These are phyloP conservation scores for Atta colombica DNA, from an alignment of 1,140 invertebrate genomes.

Conservation along the genomic window DNA sequence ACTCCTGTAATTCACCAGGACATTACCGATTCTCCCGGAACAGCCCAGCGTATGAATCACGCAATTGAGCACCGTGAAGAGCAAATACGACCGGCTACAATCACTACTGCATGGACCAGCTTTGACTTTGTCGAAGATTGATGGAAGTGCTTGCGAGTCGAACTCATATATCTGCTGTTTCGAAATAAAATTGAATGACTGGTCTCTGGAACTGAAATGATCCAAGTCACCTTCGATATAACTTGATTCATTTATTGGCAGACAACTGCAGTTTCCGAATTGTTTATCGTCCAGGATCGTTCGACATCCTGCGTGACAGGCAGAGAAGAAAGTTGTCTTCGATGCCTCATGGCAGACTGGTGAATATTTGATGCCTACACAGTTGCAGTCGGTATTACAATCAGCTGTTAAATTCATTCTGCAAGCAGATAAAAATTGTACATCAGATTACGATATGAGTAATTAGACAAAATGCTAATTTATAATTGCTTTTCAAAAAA, in stretches of 20 bases:
- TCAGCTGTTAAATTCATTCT: constrained; percentile 86
- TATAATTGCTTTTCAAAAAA: neutral
- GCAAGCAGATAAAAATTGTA: constrained; percentile 43
- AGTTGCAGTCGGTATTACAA: constrained; percentile 88
- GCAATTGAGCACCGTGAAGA: constrained; percentile 86
- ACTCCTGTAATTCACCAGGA: constrained; percentile 88
- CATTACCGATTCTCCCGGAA: constrained; percentile 89
- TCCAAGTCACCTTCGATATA: neutral
- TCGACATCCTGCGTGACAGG: constrained; percentile 89
- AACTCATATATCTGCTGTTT: constrained; percentile 16
- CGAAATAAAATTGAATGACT: neutral
- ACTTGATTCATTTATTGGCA: constrained; percentile 23
- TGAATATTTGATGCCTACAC: constrained; percentile 87
- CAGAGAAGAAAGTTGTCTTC: constrained; percentile 88
- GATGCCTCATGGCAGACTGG: constrained; percentile 88
- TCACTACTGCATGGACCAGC: constrained; percentile 87
- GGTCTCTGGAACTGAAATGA: constrained; percentile 3
- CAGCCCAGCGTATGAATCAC: constrained; percentile 87
- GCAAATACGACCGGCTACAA: constrained; percentile 85
- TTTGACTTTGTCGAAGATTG: constrained; percentile 77
- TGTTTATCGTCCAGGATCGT: constrained; percentile 78
- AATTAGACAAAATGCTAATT: neutral
- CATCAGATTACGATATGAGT: neutral
- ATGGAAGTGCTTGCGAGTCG: neutral
- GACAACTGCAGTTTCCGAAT: constrained; percentile 83